phyloP scores from a whole-genome alignment of 92 coral and sea anemone species.

The Desmophyllum pertusum region DNA sequence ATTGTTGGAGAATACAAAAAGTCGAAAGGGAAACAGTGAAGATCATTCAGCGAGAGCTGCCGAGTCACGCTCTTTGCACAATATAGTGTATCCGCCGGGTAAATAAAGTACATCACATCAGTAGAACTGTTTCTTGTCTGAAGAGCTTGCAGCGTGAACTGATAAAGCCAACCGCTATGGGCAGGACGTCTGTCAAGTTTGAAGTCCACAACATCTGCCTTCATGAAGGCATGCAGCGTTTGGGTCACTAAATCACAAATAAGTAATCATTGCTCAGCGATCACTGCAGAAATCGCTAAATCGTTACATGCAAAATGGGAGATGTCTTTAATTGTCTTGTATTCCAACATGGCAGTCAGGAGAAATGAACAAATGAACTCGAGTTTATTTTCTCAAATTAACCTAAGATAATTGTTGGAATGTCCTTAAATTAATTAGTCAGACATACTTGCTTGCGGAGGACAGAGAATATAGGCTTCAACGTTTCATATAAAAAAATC shows the following conservation, averaged over 20 bases:
- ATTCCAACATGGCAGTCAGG: too few species aligned
- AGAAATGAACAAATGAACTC: too few species aligned
- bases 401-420: too few species aligned
- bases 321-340: background rate
- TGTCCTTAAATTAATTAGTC: too few species aligned
- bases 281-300: background rate
- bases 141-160: conserved; percentile 51
- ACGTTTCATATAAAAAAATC: too few species aligned
- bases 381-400: too few species aligned
- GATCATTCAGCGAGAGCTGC: conserved; percentile 1
- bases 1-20: conserved; percentile 48
- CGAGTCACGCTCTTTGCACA: conserved; percentile 41
- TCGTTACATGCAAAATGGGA: background rate
- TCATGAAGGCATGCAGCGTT: conserved; percentile 46
- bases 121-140: conserved; percentile 48
- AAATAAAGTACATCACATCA: conserved; percentile 57
- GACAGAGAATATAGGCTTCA: too few species aligned
- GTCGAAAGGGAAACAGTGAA: conserved; percentile 54
- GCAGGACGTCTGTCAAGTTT: conserved; percentile 62
- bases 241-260: conserved; percentile 18
- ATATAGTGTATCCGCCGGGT: conserved; percentile 27
- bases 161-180: conserved; percentile 59
- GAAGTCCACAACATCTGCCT: conserved; percentile 35
- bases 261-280: background rate
- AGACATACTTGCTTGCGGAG: too few species aligned